These are phyloP conservation scores for Rhinoderma darwinii DNA, from an alignment of 2,113 vertebrate species.

Conservation along the genomic window DNA sequence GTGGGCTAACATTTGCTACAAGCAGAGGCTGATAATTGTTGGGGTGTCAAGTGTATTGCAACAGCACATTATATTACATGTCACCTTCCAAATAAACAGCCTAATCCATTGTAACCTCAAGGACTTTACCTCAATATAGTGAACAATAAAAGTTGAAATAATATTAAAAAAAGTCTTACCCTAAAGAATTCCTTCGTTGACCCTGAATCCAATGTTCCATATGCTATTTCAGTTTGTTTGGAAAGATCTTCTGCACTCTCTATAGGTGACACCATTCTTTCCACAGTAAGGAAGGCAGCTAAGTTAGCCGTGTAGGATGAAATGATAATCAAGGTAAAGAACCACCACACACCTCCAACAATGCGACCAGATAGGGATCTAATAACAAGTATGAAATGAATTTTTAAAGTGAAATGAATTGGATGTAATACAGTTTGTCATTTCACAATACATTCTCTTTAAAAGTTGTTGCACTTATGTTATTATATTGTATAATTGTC, in stretches of 20 bases:
- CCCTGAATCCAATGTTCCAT: slow-evolving; percentile 97
- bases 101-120: neutral
- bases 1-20: slow-evolving; percentile 33
- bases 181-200: slow-evolving; percentile 99
- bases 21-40: slow-evolving; percentile 25
- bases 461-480: neutral
- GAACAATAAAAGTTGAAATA: neutral
- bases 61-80: neutral
- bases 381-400: slow-evolving; percentile 78
- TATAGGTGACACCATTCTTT: slow-evolving; percentile 99
- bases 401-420: slow-evolving; percentile 75
- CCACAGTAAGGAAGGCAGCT: slow-evolving; percentile 99
- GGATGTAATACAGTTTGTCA: neutral
- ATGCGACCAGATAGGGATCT: slow-evolving; percentile 99
- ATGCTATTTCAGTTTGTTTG: slow-evolving; percentile 97
- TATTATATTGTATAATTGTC: neutral
- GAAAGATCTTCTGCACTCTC: slow-evolving; percentile 98
- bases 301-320: slow-evolving; percentile 99
- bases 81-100: neutral
- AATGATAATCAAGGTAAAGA: slow-evolving; percentile 99
- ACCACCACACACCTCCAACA: slow-evolving; percentile 99
- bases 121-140: neutral
- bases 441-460: neutral
- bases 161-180: slow-evolving; percentile 75
- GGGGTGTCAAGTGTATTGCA: slow-evolving; percentile 31